Base-by-base conservation (phyloP, 2,797 vertebrate species). In the Liasis olivaceus region DNA sequence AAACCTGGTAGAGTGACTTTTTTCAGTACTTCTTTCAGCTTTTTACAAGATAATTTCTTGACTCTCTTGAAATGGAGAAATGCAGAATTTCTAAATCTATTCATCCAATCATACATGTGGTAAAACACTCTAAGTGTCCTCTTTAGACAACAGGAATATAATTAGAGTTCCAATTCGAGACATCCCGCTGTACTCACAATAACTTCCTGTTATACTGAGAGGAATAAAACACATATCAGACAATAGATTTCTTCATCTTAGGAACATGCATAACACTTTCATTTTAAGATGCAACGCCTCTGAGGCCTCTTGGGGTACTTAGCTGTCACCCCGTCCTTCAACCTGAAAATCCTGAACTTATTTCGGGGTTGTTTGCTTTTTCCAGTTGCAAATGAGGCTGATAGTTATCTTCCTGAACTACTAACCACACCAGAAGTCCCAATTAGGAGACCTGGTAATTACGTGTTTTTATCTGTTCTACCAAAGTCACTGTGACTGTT, bases 1-100 rank as follows among this genome's bases (percentile, higher is more conserved):
- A 72, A 87, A 89, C 31, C 92, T 91, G 94, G 94, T 96, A 95
- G 58, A 94, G 69, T 92, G 84, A 60, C 8, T 4, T 4, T 20
- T 42, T 93, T 60, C 3, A 72, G 31, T 87, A 58, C 81, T 91
- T 69, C 51, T 42, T 60, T 31, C 13, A 69, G 31, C 66, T 31
- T 9, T 51, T 51, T 90, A 47, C 47, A 9, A 58, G 60, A 69
- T 66, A 58, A 8, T 14, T 72, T 72, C 28, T 69, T 69, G 36
- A 36, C 36, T 36, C 36, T 36, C 36, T 87, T 4, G 63, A 66
- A 66, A 14, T 60, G 17, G 17, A 5, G 12, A 31, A 36, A 59
- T 62, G 28, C 11, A 1, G n/a, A 66, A 14, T 2, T 14, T n/a
- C 11, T 66, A 66, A 66, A 66, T n/a, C n/a, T 14, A 72, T 72